Evolutionary conservation across 92 coral and sea anemone species (phyloP).

Genomic region (Pocillopora meandrina): DNA sequence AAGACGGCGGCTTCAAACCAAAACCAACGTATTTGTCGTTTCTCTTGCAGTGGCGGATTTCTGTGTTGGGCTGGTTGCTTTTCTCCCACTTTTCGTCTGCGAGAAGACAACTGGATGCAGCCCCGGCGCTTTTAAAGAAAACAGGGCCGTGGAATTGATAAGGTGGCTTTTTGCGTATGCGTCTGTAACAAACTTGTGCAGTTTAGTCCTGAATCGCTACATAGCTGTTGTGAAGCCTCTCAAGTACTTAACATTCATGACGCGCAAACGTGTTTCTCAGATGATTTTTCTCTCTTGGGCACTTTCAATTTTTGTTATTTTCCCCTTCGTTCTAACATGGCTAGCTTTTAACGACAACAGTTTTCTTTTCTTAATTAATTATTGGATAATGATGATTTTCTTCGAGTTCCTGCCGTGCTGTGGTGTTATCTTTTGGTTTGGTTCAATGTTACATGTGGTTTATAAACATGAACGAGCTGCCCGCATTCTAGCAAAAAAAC

Average conservation of each 20-base stretch:
- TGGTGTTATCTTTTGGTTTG: background rate
- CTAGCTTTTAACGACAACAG: background rate
- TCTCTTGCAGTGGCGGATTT: constrained; percentile 22
- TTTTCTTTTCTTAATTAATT: background rate
- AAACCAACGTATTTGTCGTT: constrained; percentile 13
- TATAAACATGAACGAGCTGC: background rate
- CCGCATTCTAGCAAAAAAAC: constrained; percentile 1
- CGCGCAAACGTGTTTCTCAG: background rate
- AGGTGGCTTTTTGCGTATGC: background rate
- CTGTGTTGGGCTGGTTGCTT: background rate
- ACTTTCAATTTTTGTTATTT: background rate
- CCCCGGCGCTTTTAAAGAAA: background rate
- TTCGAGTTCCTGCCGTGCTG: constrained; percentile 18
- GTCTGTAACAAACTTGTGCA: constrained; percentile 8
- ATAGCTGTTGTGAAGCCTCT: constrained; percentile 16
- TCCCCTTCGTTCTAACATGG: background rate
- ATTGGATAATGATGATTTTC: background rate
- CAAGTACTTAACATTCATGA: background rate
- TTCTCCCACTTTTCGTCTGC: background rate
- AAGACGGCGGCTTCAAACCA: constrained; percentile 1
- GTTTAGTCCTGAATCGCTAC: constrained; percentile 3
- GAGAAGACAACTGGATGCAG: background rate
- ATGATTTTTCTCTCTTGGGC: constrained; percentile 1
- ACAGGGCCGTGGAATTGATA: background rate
- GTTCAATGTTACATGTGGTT: constrained; percentile 3